Conservation (phyloP, 1,140 invertebrate genomes). For the Mizuhopecten yessoensis region DNA sequence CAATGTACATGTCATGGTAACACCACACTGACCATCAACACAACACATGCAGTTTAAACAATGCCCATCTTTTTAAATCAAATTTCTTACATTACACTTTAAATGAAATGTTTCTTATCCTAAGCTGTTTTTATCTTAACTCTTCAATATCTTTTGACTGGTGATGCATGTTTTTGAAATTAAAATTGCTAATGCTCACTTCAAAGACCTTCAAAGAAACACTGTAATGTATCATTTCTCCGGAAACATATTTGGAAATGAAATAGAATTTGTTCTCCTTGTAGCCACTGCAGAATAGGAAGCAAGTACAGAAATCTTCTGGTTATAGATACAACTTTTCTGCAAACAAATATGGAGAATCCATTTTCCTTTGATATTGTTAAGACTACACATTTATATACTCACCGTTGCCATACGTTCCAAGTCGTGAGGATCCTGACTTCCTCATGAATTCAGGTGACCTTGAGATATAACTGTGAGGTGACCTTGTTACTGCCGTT, state of each 20-base stretch:
- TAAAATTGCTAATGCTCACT: too few relatives aligned
- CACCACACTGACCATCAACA: not conserved
- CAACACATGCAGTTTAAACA: not conserved
- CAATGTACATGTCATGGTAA: not conserved
- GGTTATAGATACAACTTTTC: not conserved
- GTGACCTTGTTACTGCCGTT: slow-evolving; percentile 32
- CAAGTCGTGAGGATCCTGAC: not conserved
- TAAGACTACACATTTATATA: not conserved
- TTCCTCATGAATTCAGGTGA: not conserved
- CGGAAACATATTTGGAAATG: too few relatives aligned
- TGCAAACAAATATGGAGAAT: not conserved
- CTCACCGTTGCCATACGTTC: not conserved
- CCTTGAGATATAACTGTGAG: slow-evolving; percentile 9
- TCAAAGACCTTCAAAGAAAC: too few relatives aligned
- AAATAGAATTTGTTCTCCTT: not conserved
- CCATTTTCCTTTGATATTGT: not conserved
- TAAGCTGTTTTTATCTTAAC: too few relatives aligned
- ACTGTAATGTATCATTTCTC: too few relatives aligned
- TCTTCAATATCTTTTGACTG: too few relatives aligned
- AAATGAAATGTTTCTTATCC: not conserved
- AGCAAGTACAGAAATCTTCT: not conserved
- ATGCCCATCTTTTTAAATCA: not conserved
- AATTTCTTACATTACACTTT: not conserved
- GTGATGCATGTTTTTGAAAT: too few relatives aligned
- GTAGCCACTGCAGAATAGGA: not conserved